Evolutionary conservation across 2,113 vertebrate genomes (phyloP), one percentile per base, ranked within the genome.

Genomic region (Oophaga pumilio): DNA sequence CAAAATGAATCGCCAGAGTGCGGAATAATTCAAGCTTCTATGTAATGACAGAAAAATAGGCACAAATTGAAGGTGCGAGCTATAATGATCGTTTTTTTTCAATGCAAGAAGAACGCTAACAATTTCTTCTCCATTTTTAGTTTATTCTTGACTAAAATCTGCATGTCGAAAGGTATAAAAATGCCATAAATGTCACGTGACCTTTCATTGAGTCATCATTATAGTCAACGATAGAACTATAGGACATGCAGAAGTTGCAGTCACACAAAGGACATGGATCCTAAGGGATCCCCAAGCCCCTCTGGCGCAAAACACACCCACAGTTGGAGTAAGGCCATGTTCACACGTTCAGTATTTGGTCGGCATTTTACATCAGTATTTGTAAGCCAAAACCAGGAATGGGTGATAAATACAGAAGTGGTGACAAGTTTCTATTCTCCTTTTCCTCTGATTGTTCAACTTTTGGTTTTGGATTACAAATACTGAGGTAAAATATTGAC

Each of bases 1-100:
- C 22, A 52, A 57, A 85, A 73, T 73, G 83, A 74, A 85, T 73
- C 74, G 83, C 50, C 68, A 85, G 74, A 85, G 15, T 73, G 52
- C 62, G 53, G 24, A 73, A 73, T 74, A 85, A 71, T 56, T 84
- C 66, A 69, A 26, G 82, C 66, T 71, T 84, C 11, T 24, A 73
- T 62, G 78, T 85, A 85, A 50, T 64, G 84, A 53, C 33, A 12
- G 49, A 50, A 66, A 86, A 86, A 66, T 64, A 76, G 59, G n/a
- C 77, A 77, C 17, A 24, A 77, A 53, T 66, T 49, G 50, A 56
- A 77, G 53, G 73, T 53, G 33, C 33, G 50, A 76, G 84, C 28
- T 62, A 49, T 24, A 78, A 53, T 66, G 14, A 85, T 77, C 9
- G 53, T 24, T 52, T 52, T 57, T 84, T 83, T 74, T 82, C 43